A percentile compares a stretch with the other conserved stretches of the same genome.
Evolutionary conservation across 1,140 invertebrate genomes (phyloP).

Genomic region (Zaprionus nigranus): DNA sequence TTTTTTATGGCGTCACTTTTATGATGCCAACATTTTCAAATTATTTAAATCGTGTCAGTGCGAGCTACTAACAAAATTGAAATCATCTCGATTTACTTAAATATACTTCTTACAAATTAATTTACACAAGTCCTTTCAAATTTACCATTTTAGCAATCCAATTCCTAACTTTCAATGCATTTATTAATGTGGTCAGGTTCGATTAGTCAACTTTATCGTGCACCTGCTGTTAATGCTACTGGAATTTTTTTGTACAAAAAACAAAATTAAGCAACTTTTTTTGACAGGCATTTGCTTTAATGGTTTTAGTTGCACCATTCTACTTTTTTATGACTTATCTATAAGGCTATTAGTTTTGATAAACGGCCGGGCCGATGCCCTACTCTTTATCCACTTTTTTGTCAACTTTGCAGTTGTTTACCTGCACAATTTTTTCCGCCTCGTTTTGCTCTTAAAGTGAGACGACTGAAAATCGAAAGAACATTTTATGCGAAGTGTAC

Average conservation of each 20-base stretch:
- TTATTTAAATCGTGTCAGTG: neutral
- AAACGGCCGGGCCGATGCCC: conserved; percentile 51
- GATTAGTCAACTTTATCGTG: neutral
- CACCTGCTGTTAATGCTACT: conserved; percentile 26
- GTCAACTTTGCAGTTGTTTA: conserved; percentile 51
- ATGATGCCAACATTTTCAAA: conserved; percentile 18
- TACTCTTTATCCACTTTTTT: conserved; percentile 8
- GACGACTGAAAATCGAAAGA: neutral
- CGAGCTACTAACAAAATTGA: neutral
- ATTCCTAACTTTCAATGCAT: too few species aligned
- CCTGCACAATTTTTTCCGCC: conserved; percentile 17
- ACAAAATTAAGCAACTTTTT: conserved; percentile 31
- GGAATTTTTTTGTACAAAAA: conserved; percentile 35
- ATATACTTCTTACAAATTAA: too few species aligned
- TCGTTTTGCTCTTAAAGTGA: neutral
- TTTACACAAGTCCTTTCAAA: too few species aligned
- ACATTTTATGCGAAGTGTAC: neutral
- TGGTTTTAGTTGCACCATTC: conserved; percentile 48
- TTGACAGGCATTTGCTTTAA: conserved; percentile 41
- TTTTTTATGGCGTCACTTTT: neutral
- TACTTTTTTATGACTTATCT: conserved; percentile 59
- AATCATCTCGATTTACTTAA: too few species aligned
- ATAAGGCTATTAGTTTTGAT: conserved; percentile 67
- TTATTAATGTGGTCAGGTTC: neutral
- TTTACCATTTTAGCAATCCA: too few species aligned